Base-by-base conservation (phyloP, 2,888 invertebrate species). In the Abscondita cerata region DNA sequence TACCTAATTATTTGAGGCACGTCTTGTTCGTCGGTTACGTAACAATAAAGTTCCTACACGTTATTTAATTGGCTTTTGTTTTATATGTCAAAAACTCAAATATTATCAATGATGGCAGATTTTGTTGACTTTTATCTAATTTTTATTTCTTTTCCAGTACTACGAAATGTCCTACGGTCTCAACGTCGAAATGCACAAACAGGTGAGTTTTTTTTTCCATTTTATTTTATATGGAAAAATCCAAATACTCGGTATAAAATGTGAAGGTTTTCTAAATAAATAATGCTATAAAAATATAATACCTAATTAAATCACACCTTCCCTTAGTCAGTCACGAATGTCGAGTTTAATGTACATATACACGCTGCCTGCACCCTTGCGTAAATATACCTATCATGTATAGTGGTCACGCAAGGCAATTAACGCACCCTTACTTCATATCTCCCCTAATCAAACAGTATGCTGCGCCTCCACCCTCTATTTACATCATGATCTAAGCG, bases 131-230 rank as follows among this genome's bases (percentile, higher is more conserved):
- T 36, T 36, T 40, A 41, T 11, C 19, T 47, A 34, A 47, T 47
- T 31, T 70, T 70, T 71, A 66, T 83, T 82, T 85, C 77, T 84
- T 82, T 92, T 92, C 78, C 91, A 95, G 95, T 96, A 96, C 85
- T 96, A 96, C 86, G 97, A 97, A 87, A 96, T 96, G 95, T 95
- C 95, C 55, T 96, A 96, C 83, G 95, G 95, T 72, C 88, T 96
- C 80, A 96, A 96, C 84, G 95, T 95, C 79, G 97, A 97, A 86
- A 95, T 96, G 60, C 60, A 61, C 34, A 61, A 61, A 44, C 60
- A 61, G 60, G 60, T 61, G 46, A 61, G 60, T n/a, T 13, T n/a
- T 46, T 19, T 20, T 53, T 41, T 36, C 40, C 9, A 31, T 31
- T 56, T 50, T 38, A 15, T 47, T 13, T 31, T 25, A 48, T n/a